phyloP scores from a whole-genome alignment of 1,140 invertebrate genomes.

The Scaptomyza pallida region DNA sequence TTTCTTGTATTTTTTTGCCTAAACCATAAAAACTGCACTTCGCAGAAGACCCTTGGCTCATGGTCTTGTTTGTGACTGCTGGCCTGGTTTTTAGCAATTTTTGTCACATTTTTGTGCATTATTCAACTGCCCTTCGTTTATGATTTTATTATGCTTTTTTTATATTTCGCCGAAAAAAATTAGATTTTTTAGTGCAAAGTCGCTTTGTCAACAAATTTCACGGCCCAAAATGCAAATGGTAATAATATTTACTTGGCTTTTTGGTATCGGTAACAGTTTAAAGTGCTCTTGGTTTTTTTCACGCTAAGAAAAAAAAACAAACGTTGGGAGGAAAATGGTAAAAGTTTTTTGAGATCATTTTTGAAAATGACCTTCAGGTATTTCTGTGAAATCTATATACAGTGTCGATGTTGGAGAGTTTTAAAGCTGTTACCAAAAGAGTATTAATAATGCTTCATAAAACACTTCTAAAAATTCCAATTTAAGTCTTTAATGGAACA shows the following conservation, averaged over 20 bases:
- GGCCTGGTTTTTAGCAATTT: conserved; percentile 53
- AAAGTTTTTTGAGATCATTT: conserved; percentile 5
- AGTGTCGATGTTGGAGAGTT: too few species aligned
- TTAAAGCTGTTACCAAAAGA: too few species aligned
- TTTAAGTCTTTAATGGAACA: too few species aligned
- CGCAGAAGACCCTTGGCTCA: conserved; percentile 37
- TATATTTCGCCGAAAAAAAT: conserved; percentile 69
- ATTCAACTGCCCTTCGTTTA: conserved; percentile 25
- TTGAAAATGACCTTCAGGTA: conserved; percentile 17
- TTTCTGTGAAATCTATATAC: conserved; percentile 17
- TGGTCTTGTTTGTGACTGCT: conserved; percentile 13
- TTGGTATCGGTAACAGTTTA: conserved; percentile 17
- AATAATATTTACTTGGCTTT: conserved; percentile 16
- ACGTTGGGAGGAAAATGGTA: not conserved
- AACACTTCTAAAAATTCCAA: too few species aligned
- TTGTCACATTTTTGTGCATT: conserved; percentile 21
- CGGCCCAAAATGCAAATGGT: conserved; percentile 44
- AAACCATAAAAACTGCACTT: conserved; percentile 46
- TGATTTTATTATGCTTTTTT: conserved; percentile 43
- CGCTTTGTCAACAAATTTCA: conserved; percentile 19
- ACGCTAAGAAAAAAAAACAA: conserved; percentile 35
- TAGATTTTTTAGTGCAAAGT: conserved; percentile 77
- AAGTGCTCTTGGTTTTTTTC: conserved; percentile 40
- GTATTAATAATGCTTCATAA: too few species aligned
- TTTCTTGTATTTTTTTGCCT: conserved; percentile 30